Conservation (phyloP, 1,140 invertebrate species). For the Stegodyphus mimosarum region DNA sequence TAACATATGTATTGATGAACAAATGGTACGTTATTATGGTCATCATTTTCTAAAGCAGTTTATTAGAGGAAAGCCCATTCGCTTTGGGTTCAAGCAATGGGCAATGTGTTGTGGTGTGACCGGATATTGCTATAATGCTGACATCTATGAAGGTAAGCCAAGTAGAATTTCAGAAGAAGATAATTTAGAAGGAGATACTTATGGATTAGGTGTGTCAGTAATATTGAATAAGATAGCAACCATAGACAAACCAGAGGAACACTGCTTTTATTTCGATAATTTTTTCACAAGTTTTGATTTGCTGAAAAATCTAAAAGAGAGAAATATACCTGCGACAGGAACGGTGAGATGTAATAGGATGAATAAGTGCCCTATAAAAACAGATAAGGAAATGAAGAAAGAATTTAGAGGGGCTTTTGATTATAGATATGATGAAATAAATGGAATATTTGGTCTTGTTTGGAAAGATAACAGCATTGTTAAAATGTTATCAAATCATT, state of each 20-base stretch:
- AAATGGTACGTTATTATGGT: constrained; percentile 38
- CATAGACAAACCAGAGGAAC: constrained; percentile 15
- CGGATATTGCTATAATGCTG: constrained; percentile 16
- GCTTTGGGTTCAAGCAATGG: constrained; percentile 15
- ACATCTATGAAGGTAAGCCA: constrained; percentile 18
- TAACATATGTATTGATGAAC: constrained; percentile 38
- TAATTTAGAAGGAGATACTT: constrained; percentile 17
- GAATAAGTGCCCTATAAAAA: constrained; percentile 16
- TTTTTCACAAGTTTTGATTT: constrained; percentile 37
- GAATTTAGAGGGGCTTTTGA: constrained; percentile 11
- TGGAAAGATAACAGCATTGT: constrained; percentile 19
- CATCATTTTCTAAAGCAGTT: constrained; percentile 40
- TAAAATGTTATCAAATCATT: constrained; percentile 20
- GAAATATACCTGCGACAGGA: constrained; percentile 35
- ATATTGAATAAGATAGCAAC: constrained; percentile 16
- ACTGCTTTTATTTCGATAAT: constrained; percentile 33
- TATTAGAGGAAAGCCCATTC: constrained; percentile 26
- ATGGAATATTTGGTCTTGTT: constrained; percentile 17
- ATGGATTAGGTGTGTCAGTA: constrained; percentile 18
- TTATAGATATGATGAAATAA: constrained; percentile 20
- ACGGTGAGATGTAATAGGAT: too few relatives aligned
- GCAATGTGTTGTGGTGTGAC: constrained; percentile 17
- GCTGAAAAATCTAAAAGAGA: constrained; percentile 40
- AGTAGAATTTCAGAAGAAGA: constrained; percentile 19
- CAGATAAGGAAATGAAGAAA: constrained; percentile 16